Percentiles rank a stretch among this genome's conserved stretches.
Conservation (phyloP, 64 coral and sea anemone genomes). For the Montipora foliosa region DNA sequence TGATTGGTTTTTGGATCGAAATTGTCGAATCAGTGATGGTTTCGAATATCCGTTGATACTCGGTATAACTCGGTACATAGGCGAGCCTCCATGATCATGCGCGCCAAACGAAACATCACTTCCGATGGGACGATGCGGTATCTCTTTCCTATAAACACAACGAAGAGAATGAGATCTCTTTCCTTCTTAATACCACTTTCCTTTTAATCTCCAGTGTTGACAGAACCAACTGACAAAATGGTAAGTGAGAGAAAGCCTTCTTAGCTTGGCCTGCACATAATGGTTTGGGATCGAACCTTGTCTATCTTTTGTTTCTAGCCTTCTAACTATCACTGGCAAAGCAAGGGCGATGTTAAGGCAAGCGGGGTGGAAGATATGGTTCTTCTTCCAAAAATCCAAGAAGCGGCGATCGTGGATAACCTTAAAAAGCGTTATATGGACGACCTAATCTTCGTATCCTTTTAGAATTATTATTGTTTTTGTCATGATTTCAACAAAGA, state of each 20-base stretch:
- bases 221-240: constrained; percentile 25
- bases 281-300: not conserved
- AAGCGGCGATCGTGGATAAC: constrained; percentile 97
- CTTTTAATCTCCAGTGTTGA: constrained; percentile 10
- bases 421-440: constrained; percentile 99
- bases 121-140: constrained; percentile 19
- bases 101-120: constrained; percentile 45
- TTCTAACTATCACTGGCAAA: constrained; percentile 97
- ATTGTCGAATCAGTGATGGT: not conserved
- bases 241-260: not conserved
- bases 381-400: constrained; percentile 97
- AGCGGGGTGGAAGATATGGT: constrained; percentile 99
- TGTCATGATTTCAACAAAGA: no score
- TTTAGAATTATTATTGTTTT: not conserved
- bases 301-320: constrained; percentile 1
- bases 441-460: constrained; percentile 99
- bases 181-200: not conserved
- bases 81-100: constrained; percentile 4
- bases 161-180: not conserved
- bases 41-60: constrained; percentile 5
- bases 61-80: not conserved
- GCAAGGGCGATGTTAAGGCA: constrained; percentile 95
- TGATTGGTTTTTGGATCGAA: constrained; percentile 8
- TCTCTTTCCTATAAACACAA: not conserved
- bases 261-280: not conserved